These are phyloP conservation scores for Ptychoptera albimana DNA, from an alignment of 2,888 invertebrate genomes.

Conservation along the genomic window DNA sequence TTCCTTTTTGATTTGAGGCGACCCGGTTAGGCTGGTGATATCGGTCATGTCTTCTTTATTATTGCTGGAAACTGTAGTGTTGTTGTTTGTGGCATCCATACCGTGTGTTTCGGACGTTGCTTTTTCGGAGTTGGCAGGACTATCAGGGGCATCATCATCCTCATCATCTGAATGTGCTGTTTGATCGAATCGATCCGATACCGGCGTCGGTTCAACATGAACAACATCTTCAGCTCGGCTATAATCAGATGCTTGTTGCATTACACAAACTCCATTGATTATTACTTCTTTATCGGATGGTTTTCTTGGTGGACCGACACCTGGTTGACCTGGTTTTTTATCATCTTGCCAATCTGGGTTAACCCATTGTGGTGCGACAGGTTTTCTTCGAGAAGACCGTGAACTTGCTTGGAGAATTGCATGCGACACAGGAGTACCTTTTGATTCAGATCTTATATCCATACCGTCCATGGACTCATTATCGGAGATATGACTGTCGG, in stretches of 20 bases:
- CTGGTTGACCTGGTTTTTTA: conserved; percentile 33
- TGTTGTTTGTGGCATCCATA: conserved; percentile 15
- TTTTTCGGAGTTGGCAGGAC: conserved; percentile 13
- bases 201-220: conserved; percentile 60
- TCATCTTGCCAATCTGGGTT: conserved; percentile 83
- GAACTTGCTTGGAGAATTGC: conserved; percentile 30
- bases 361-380: conserved; percentile 94
- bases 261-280: conserved; percentile 86
- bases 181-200: conserved; percentile 39
- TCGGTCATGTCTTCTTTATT: conserved; percentile 11
- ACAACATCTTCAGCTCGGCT: conserved; percentile 30
- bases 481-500: conserved; percentile 24
- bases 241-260: conserved; percentile 66
- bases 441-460: conserved; percentile 19
- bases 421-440: conserved; percentile 22
- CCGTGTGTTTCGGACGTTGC: conserved; percentile 19
- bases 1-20: conserved; percentile 35
- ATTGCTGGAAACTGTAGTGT: conserved; percentile 11
- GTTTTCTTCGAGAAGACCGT: conserved; percentile 66
- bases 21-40: conserved; percentile 6
- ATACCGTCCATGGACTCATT: conserved; percentile 16
- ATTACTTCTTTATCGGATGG: conserved; percentile 55
- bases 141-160: conserved; percentile 26
- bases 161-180: conserved; percentile 36
- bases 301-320: conserved; percentile 13